A percentile compares a stretch with the other conserved stretches of the same genome.
phyloP scores from a whole-genome alignment of 2,113 vertebrate genomes.

The Sigmodon hispidus region DNA sequence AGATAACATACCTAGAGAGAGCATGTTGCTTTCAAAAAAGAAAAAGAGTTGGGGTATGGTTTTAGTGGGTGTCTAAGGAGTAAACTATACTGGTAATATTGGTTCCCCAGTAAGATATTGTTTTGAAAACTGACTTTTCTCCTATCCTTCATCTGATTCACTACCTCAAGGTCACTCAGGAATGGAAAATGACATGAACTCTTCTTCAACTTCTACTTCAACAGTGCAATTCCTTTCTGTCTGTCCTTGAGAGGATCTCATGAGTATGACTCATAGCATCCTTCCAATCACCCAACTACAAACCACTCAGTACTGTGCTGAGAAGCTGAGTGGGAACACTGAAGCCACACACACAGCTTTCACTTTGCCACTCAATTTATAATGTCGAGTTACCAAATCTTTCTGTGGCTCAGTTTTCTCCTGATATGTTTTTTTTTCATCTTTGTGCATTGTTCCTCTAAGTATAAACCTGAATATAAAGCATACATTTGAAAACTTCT shows the following conservation, averaged over 20 bases:
- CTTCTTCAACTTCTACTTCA: neutral
- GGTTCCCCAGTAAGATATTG: slow-evolving; percentile 29
- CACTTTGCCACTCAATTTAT: neutral
- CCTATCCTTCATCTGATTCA: slow-evolving; percentile 27
- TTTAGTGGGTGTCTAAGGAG: neutral
- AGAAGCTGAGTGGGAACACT: neutral
- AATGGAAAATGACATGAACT: slow-evolving; percentile 36
- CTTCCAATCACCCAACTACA: neutral
- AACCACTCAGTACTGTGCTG: neutral
- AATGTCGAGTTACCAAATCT: neutral
- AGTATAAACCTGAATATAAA: neutral
- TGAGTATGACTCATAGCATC: neutral
- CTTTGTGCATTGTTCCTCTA: neutral
- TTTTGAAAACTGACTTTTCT: slow-evolving; percentile 42
- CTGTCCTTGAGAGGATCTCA: neutral
- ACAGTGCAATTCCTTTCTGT: neutral
- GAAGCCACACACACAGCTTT: neutral
- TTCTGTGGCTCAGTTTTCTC: neutral
- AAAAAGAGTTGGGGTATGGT: neutral
- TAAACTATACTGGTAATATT: slow-evolving; percentile 21
- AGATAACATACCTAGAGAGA: neutral
- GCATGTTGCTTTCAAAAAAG: neutral
- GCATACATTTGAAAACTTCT: neutral
- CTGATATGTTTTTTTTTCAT: neutral
- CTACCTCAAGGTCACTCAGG: slow-evolving; percentile 26